phyloP scores from a whole-genome alignment of 2,888 invertebrate genomes.

The Andrena dorsata region DNA sequence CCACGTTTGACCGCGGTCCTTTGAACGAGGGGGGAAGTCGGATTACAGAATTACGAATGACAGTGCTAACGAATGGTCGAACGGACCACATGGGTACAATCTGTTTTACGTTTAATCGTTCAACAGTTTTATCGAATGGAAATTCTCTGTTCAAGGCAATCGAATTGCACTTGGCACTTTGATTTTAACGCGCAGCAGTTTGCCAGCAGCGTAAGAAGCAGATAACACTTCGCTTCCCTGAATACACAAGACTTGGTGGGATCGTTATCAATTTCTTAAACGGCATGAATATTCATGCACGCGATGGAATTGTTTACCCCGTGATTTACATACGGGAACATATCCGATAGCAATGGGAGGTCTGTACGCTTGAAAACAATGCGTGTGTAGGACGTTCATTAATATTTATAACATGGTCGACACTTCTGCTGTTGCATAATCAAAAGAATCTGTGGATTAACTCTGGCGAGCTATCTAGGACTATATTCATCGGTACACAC shows the following conservation, averaged over 20 bases:
- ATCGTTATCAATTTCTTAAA: slow-evolving; percentile 56
- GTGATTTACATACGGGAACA: slow-evolving; percentile 16
- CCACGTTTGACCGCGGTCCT: background rate
- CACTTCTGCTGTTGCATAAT: slow-evolving; percentile 22
- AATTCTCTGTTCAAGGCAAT: slow-evolving; percentile 2
- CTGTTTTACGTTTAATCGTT: background rate
- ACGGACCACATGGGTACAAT: background rate
- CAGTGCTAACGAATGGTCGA: background rate
- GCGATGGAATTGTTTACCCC: slow-evolving; percentile 12
- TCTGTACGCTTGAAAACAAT: slow-evolving; percentile 7
- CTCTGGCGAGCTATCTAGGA: background rate
- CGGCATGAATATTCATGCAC: slow-evolving; percentile 53
- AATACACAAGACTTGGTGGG: background rate
- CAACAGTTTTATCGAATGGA: slow-evolving; percentile 8
- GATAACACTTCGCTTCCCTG: background rate
- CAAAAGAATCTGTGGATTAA: background rate
- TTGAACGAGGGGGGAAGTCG: background rate
- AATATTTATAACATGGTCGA: slow-evolving; percentile 35
- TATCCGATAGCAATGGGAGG: background rate
- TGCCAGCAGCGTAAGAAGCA: background rate
- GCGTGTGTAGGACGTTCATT: background rate
- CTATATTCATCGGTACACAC: too few relatives aligned
- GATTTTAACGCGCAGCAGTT: background rate
- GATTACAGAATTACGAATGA: background rate
- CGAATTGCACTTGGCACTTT: background rate